phyloP scores from a whole-genome alignment of 1,140 invertebrate genomes.

The Callitettix versicolor region DNA sequence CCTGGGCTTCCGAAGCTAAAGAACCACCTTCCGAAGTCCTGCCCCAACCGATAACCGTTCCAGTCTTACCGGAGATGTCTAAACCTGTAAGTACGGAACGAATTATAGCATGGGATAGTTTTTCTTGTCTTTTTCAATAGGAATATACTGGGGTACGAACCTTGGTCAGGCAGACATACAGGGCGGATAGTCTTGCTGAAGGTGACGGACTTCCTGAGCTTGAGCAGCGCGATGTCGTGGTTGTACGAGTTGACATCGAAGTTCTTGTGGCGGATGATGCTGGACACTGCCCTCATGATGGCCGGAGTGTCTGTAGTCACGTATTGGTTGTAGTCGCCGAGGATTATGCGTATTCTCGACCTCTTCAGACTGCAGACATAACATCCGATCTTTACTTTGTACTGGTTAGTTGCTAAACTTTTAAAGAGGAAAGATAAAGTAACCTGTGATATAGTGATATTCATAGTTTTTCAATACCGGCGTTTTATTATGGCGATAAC shows the following conservation, averaged over 20 bases:
- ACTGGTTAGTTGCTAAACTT: no score
- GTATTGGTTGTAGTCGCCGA: conserved; percentile 72
- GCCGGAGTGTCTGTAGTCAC: conserved; percentile 61
- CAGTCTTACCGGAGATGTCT: conserved; percentile 61
- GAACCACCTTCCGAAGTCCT: conserved; percentile 66
- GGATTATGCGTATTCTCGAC: conserved; percentile 64
- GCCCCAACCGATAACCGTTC: conserved; percentile 74
- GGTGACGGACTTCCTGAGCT: conserved; percentile 58
- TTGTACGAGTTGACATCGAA: conserved; percentile 77
- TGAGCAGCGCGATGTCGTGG: conserved; percentile 74
- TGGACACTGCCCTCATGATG: conserved; percentile 65
- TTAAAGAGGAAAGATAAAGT: no score
- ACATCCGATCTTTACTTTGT: no score
- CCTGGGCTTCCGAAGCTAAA: conserved; percentile 64
- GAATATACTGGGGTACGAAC: conserved; percentile 33
- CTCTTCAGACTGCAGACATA: conserved; percentile 49
- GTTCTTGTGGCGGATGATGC: conserved; percentile 63
- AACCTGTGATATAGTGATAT: no score
- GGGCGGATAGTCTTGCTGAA: conserved; percentile 71
- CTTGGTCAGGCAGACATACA: conserved; percentile 58
- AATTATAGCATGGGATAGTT: no score
- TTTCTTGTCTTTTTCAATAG: not conserved
- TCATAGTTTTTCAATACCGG: no score
- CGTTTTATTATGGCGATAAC: no score
- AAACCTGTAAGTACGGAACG: conserved; percentile 35